Base-by-base conservation (phyloP, 35 echinoderm and acorn worm genomes). In the Patiria miniata region DNA sequence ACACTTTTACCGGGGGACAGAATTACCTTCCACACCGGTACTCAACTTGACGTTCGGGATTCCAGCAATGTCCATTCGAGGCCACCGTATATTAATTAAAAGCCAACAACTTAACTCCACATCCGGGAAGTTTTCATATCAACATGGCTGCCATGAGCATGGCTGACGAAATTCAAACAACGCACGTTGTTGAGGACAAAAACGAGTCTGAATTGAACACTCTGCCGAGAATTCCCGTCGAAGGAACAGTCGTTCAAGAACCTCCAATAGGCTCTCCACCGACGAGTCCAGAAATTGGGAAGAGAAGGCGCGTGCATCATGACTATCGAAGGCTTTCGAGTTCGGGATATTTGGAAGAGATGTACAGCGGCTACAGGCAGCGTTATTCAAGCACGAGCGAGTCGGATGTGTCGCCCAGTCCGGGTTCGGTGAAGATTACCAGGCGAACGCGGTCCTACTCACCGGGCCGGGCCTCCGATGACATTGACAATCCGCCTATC, bases 381-480 rank as follows among this genome's bases (percentile, higher is more conserved):
- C 92, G 96, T 40, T 99, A 91, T 52, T 99, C 96, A 16, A 95
- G 93, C 39, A 95, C 93, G 15, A 99, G 96, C 51, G 96, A 99
- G 61, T 94, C 93, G 3, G 93, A 95, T 51, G 59, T 99, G 8
- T 99, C 96, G 17, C 92, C 93, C 14, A 86, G 88, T 17, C 92
- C 96, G 29, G 21, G 21, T 73, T 26, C 65, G 3, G 65, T 87
- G 54, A 88, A 78, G 37, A 79, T 80, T n/a, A 84, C 68, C 65
- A 87, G 78, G 39, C 44, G 42, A 58, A n/a, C 57, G 36, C 33
- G 36, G 17, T 22, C 30, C 26, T 60, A 52, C 36, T 79, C 50
- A 42, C 78, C 81, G 30, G 53, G 85, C 26, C 85, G 79, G 84
- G 40, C 39, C 40, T 73, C 80, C 50, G 83, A 95, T 58, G 54